Evolutionary conservation across 1,140 invertebrate genomes (phyloP), one percentile per base, ranked within the genome.

Genomic region (Limonius californicus): DNA sequence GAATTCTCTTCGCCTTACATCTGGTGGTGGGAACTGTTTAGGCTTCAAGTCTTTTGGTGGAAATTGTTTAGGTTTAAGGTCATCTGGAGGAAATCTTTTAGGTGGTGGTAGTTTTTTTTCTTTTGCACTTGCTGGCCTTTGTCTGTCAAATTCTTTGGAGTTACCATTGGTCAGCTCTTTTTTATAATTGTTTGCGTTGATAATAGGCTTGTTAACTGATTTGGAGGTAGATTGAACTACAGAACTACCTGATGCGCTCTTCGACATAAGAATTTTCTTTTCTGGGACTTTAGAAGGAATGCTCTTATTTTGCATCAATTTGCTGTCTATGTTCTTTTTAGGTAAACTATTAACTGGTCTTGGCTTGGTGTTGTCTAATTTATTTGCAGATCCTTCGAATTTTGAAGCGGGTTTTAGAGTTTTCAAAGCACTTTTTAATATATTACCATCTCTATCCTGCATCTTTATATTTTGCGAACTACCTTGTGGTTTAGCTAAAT

Each of bases 1-100:
- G 65, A 81, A 82, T 61, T 82, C 78, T 60, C 76, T 80, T 7
- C 76, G 65, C 61, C 71, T 72, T 9, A 80, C 62, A 73, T 82
- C 82, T 14, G 68, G 30, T 6, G 80, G 78, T 54, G 79, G 77
- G 55, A 79, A 78, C 54, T 80, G 76, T 68, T 76, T 73, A 3
- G 72, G 59, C 54, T 76, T 78, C 12, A 76, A 58, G 68, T 81
- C 78, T 8, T 64, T 59, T 20, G 79, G 76, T 16, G 77, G 76
- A 66, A 79, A 79, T 66, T 78, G 72, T 66, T 76, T 74, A 1
- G 72, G 54, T 57, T 58, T 50, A 54, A 74, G 61, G 14, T 74
- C 72, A 18, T 39, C 18, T 21, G 72, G 68, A 21, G 72, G 70
- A 64, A 74, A 72, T 64, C 72, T 63, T 54, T 70, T 65, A 1